Evolutionary conservation across 2,888 invertebrate species (phyloP), one percentile per base, ranked within the genome.

Genomic region (Pachydiplax longipennis): DNA sequence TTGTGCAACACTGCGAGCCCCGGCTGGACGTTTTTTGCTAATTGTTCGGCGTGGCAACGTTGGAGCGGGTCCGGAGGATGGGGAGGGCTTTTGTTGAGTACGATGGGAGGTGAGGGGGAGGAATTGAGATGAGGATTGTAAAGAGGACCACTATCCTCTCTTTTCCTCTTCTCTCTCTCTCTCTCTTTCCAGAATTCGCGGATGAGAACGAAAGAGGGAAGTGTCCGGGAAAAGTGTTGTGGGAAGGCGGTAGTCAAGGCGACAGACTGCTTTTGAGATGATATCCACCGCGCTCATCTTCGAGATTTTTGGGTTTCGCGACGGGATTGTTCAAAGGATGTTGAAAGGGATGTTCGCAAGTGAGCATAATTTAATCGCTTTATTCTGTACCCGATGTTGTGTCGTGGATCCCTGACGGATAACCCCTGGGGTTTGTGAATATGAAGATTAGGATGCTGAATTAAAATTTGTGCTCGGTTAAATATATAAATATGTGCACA

Each of bases 351-450:
- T 58, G 37, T 35, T 87, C 48, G 35, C 61, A 35, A 61, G 53
- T 40, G 61, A 65, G 65, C 87, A 31, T 87, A n/a, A 61, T 87
- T 87, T 65, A 61, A 87, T 87, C 35, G 37, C 61, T 87, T 87
- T 61, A 87, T 87, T 61, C 37, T 87, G 53, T 37, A 87, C 37
- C 37, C 15, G 87, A 53, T 37, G 25, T 61, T 87, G 53, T 87
- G 12, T 65, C 37, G 18, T 48, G 8, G 22, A 12, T n/a, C 53
- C 53, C 31, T 82, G 25, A 82, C 18, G 15, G 1, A 18, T 18
- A 53, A 18, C 15, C 18, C 1, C 18, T 5, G 44, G 44, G 8
- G 10, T 44, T 44, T 4, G 10, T 8, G 44, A 10, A 44, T 6
- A 44, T 44, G 44, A 0, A 3, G 44, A 10, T 44, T 0, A 6